Evolutionary conservation across 2,888 invertebrate genomes (phyloP).

Genomic region (Stenodera caucasica): DNA sequence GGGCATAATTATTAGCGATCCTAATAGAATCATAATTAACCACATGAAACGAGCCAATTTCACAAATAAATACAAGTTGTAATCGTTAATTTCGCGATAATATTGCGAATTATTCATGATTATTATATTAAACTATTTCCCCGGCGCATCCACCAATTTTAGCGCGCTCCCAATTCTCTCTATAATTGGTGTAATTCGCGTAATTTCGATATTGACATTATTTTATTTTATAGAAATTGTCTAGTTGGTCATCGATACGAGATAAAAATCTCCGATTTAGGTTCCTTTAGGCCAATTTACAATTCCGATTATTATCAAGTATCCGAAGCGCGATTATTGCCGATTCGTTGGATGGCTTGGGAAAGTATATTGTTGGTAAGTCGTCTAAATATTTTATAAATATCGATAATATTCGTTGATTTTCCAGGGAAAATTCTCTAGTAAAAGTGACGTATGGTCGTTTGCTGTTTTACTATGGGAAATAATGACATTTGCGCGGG

Average conservation of each 20-base stretch:
- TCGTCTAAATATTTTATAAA: no score
- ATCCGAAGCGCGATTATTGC: constrained; percentile 70
- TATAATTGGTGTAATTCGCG: no score
- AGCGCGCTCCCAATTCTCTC: no score
- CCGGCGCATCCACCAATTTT: background rate
- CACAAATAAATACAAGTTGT: no score
- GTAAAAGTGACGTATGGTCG: constrained; percentile 86
- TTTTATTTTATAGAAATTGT: constrained; percentile 67
- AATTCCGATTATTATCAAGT: constrained; percentile 77
- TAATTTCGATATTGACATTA: no score
- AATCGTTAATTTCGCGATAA: no score
- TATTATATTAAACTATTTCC: background rate
- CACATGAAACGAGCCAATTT: background rate
- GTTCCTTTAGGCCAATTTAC: constrained; percentile 71
- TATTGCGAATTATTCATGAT: no score
- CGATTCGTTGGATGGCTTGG: constrained; percentile 89
- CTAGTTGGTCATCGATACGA: constrained; percentile 74
- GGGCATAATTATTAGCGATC: background rate
- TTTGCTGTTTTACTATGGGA: constrained; percentile 89
- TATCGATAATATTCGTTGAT: background rate
- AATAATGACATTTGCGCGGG: constrained; percentile 78
- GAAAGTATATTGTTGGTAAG: constrained; percentile 76
- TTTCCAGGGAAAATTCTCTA: constrained; percentile 74
- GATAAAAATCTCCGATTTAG: constrained; percentile 76
- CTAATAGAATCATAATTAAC: background rate